Evolutionary conservation across 1,140 invertebrate species (phyloP).

Genomic region (Leguminivora glycinivorella): DNA sequence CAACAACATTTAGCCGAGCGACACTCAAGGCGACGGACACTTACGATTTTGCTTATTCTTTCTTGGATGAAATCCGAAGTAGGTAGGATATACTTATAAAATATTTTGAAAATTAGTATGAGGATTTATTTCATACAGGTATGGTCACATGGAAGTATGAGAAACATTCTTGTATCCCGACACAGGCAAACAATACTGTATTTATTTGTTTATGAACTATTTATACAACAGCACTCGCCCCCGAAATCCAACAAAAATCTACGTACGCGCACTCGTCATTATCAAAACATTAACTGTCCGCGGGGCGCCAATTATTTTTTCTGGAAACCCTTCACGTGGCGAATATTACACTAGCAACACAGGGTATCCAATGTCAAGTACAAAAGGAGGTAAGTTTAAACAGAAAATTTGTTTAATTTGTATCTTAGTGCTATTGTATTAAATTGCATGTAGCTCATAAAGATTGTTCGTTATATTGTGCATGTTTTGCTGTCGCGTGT

Average conservation of each 20-base stretch:
- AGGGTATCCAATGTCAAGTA: slow-evolving; percentile 31
- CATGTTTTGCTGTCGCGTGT: neutral
- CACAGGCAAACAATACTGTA: slow-evolving; percentile 6
- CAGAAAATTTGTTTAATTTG: neutral
- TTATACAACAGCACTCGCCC: slow-evolving; percentile 48
- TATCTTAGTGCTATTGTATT: neutral
- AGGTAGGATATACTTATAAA: no score
- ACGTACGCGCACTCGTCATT: slow-evolving; percentile 66
- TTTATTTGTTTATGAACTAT: slow-evolving; percentile 44
- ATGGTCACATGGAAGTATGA: neutral
- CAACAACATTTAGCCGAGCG: slow-evolving; percentile 68
- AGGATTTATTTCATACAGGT: neutral
- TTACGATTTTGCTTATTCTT: slow-evolving; percentile 43
- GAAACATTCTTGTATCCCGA: neutral
- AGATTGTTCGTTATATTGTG: neutral
- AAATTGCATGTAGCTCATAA: neutral
- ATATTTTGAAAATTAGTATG: no score
- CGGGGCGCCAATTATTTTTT: slow-evolving; percentile 74
- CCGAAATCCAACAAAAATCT: slow-evolving; percentile 62
- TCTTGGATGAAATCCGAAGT: neutral
- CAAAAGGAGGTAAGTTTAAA: neutral
- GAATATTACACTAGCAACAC: slow-evolving; percentile 60
- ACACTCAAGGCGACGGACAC: slow-evolving; percentile 62
- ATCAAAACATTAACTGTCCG: slow-evolving; percentile 70
- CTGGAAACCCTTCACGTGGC: slow-evolving; percentile 63